phyloP scores from a whole-genome alignment of 2,113 vertebrate species.

The Bubo scandiacus region DNA sequence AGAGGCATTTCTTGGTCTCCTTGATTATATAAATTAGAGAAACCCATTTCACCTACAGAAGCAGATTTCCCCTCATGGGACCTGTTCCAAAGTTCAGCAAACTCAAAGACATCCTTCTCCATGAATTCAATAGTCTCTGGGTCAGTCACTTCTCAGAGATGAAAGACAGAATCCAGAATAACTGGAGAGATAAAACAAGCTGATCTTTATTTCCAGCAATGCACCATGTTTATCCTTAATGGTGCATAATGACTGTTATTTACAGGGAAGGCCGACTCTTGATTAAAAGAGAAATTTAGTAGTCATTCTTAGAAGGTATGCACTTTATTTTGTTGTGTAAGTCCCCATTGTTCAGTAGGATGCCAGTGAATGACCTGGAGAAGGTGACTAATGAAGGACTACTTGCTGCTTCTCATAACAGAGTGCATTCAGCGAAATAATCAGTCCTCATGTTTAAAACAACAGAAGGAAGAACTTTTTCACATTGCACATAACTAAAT shows the following conservation, averaged over 20 bases:
- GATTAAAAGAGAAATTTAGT: constrained; percentile 52
- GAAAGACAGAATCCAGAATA: constrained; percentile 19
- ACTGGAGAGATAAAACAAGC: not conserved
- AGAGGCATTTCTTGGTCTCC: not conserved
- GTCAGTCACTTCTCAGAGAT: constrained; percentile 16
- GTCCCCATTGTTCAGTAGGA: not conserved
- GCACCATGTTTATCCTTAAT: constrained; percentile 23
- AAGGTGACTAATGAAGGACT: not conserved
- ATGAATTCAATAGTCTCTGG: not conserved
- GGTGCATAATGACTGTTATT: constrained; percentile 30
- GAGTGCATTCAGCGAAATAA: not conserved
- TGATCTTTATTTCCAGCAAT: not conserved
- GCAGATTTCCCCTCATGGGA: not conserved
- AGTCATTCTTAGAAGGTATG: constrained; percentile 44
- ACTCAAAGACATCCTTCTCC: not conserved
- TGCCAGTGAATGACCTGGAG: not conserved
- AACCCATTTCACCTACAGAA: not conserved
- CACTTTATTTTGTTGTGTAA: constrained; percentile 29
- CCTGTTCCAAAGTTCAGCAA: not conserved
- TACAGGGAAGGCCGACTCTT: constrained; percentile 5
- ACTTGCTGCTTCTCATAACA: not conserved
- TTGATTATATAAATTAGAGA: not conserved
- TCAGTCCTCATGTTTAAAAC: not conserved
- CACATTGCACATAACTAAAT: not conserved
- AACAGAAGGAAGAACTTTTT: constrained; percentile 3